Conservation (phyloP, 2,113 vertebrate genomes). For the Vidua macroura region DNA sequence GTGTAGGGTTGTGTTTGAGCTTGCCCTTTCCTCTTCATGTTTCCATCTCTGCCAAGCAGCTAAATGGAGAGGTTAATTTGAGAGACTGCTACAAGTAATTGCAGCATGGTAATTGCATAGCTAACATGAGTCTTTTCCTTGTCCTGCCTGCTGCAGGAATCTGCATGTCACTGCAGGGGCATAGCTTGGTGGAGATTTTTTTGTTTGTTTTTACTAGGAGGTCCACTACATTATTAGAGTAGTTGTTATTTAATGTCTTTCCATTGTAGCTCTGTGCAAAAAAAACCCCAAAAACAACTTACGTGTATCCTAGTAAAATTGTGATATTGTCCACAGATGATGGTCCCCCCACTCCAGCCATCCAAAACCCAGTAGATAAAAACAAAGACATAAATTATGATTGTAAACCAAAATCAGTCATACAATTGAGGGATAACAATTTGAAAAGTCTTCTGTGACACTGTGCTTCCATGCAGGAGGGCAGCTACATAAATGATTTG, state of each 20-base stretch:
- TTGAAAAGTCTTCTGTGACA: background rate
- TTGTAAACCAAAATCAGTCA: background rate
- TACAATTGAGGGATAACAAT: background rate
- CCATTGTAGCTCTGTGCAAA: background rate
- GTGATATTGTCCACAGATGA: background rate
- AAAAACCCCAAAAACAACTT: background rate
- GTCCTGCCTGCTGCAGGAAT: slow-evolving; percentile 13
- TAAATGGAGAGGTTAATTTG: slow-evolving; percentile 22
- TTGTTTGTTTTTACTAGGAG: background rate
- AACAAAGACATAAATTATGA: background rate
- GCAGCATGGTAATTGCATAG: background rate
- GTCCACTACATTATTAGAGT: background rate
- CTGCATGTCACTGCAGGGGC: background rate
- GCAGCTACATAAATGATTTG: slow-evolving; percentile 57
- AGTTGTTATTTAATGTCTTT: background rate
- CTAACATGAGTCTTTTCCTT: background rate
- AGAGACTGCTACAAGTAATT: background rate
- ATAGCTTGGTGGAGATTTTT: background rate
- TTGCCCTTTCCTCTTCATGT: background rate
- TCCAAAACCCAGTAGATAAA: background rate
- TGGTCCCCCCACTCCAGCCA: background rate
- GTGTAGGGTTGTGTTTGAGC: slow-evolving; percentile 4
- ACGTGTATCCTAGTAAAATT: background rate
- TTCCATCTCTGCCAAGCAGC: slow-evolving; percentile 13
- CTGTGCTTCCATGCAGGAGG: slow-evolving; percentile 35